Percentiles rank a stretch among this genome's conserved stretches.
Evolutionary conservation across 2,113 vertebrate genomes (phyloP).

Genomic region (Gadus chalcogrammus): DNA sequence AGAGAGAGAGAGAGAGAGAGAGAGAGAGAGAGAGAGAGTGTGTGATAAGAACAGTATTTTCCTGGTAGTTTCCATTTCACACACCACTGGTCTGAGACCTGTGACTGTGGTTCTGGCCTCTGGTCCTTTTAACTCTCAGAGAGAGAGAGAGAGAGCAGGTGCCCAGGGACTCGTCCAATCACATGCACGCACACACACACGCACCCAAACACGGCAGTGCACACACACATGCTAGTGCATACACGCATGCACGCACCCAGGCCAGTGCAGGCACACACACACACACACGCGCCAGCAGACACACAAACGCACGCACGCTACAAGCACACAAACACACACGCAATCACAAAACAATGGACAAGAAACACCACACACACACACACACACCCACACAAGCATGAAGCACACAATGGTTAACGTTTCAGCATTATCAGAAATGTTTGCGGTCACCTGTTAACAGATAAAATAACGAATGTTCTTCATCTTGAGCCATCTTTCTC

Average conservation of each 20-base stretch:
- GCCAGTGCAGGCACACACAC: too few species aligned
- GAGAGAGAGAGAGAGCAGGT: slow-evolving; percentile 51
- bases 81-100: slow-evolving; percentile 71
- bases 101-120: slow-evolving; percentile 64
- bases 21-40: too few species aligned
- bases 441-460: neutral
- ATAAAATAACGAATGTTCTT: neutral
- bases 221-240: slow-evolving; percentile 21
- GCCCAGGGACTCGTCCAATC: slow-evolving; percentile 43
- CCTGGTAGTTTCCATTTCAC: slow-evolving; percentile 67
- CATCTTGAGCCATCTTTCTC: neutral
- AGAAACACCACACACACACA: neutral
- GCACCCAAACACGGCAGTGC: slow-evolving; percentile 18
- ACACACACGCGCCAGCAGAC: neutral
- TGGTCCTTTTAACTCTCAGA: slow-evolving; percentile 56
- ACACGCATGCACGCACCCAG: slow-evolving; percentile 15
- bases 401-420: too few species aligned
- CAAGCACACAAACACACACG: neutral
- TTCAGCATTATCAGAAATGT: neutral
- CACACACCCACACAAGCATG: neutral
- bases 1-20: too few species aligned
- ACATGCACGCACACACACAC: neutral
- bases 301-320: slow-evolving; percentile 4
- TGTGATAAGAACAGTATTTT: slow-evolving; percentile 38
- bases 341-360: too few species aligned